Percentiles rank a stretch among this genome's conserved stretches.
These are phyloP conservation scores for Pavo muticus DNA, from an alignment of 2,113 vertebrate species.

Conservation along the genomic window DNA sequence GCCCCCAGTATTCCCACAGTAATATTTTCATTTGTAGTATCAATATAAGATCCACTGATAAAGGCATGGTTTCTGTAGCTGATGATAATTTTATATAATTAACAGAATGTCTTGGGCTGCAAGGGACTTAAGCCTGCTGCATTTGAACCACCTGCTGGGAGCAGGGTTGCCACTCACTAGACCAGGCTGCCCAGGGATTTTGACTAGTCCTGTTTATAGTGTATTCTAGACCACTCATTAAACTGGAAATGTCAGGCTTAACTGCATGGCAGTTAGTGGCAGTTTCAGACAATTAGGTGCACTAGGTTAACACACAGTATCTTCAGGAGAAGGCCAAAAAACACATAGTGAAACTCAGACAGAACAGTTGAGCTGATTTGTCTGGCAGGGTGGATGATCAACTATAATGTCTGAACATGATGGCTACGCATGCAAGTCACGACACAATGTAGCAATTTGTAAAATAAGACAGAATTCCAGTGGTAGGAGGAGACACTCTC, in stretches of 20 bases:
- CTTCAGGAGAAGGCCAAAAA: background rate
- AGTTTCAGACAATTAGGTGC: background rate
- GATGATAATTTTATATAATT: background rate
- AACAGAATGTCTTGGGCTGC: background rate
- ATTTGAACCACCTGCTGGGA: background rate
- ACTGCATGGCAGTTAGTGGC: background rate
- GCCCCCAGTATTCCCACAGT: background rate
- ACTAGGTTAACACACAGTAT: background rate
- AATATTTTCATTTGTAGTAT: background rate
- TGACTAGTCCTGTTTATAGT: background rate
- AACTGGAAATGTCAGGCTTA: background rate
- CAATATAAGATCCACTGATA: background rate
- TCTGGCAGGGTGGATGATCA: background rate
- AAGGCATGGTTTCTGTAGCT: background rate
- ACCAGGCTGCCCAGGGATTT: background rate
- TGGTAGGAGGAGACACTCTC: background rate
- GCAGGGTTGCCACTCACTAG: background rate
- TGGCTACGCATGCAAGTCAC: background rate
- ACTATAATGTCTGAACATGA: background rate
- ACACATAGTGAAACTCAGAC: background rate
- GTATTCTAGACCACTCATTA: background rate
- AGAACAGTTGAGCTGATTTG: background rate
- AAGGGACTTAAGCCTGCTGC: background rate
- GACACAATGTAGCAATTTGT: background rate
- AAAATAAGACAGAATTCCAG: background rate